Evolutionary conservation across 2,888 invertebrate genomes (phyloP).

Genomic region (Nomada lathburiana): DNA sequence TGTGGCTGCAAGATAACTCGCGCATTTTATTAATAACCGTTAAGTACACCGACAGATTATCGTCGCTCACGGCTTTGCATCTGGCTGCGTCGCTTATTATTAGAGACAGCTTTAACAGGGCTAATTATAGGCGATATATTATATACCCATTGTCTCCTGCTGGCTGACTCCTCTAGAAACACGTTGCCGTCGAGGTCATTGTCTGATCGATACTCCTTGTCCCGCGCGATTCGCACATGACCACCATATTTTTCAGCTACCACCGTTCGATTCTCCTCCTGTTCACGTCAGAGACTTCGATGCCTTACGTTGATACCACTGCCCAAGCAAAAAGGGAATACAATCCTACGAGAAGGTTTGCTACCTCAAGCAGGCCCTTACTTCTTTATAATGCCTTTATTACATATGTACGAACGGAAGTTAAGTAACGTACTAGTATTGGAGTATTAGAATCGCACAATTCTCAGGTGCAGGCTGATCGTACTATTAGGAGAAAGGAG

Average conservation of each 20-base stretch:
- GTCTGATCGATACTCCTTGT: constrained; percentile 52
- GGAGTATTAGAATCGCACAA: no score
- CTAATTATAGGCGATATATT: constrained; percentile 72
- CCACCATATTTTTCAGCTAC: constrained; percentile 15
- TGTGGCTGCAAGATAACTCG: constrained; percentile 59
- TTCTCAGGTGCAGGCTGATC: no score
- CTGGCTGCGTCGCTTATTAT: constrained; percentile 67
- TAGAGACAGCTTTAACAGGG: constrained; percentile 67
- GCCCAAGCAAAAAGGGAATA: not conserved
- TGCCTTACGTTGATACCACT: not conserved
- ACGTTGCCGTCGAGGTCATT: constrained; percentile 61
- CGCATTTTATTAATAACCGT: constrained; percentile 72
- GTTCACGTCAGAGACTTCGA: not conserved
- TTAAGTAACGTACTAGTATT: no score
- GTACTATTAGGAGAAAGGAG: no score
- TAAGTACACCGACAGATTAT: constrained; percentile 66
- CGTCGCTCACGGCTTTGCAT: constrained; percentile 61
- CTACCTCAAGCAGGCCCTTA: no score
- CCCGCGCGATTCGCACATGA: constrained; percentile 33
- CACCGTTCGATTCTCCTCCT: constrained; percentile 7
- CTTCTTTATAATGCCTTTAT: no score
- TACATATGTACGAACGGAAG: no score
- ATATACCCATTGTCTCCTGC: constrained; percentile 67
- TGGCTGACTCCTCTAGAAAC: constrained; percentile 55
- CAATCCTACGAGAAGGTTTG: not conserved